Evolutionary conservation across 2,888 invertebrate species (phyloP), one percentile per base, ranked within the genome.

Genomic region (Lydus trimaculatus): DNA sequence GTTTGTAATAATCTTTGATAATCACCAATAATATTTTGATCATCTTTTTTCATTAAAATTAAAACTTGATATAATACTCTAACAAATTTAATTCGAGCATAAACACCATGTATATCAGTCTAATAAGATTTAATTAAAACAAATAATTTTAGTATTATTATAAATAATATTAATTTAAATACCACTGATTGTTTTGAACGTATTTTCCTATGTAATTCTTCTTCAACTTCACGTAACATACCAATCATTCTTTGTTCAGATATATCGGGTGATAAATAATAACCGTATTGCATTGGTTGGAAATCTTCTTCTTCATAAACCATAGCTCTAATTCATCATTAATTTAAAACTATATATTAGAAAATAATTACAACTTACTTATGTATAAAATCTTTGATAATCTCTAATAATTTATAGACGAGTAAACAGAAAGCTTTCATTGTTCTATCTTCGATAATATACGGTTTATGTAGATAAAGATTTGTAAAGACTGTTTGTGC

Each of bases 401-500:
- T 89, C 82, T 96, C 95, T 70, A 98, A 90, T 36, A 97, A 88
- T 86, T 98, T 97, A 78, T 98, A 92, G 56, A 96, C 90, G 62
- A 94, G 92, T 76, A 95, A 91, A 80, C 94, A 94, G 84, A 97
- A 97, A 0, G 94, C 93, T 84, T 92, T 94, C 71, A 98, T 86
- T 7, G 92, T 89, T 81, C 92, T 92, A 81, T 98, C 95, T 75
- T 91, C 87, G 71, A 98, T 94, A 70, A 91, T 89, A 79, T 93
- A 90, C 0, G 98, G 97, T 75, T 96, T 93, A 84, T 99, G 98
- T 43, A 98, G 87, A 83, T 98, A 99, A 28, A 98, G 89, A 84
- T 98, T 98, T 31, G 97, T 98, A 83, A 98, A 98, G 9, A 99
- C 94, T 1, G 99, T 99, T 87, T 99, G 98, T 7, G 97, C 98